Conservation (phyloP, 1,140 invertebrate species). For the Diachasmimorpha longicaudata region DNA sequence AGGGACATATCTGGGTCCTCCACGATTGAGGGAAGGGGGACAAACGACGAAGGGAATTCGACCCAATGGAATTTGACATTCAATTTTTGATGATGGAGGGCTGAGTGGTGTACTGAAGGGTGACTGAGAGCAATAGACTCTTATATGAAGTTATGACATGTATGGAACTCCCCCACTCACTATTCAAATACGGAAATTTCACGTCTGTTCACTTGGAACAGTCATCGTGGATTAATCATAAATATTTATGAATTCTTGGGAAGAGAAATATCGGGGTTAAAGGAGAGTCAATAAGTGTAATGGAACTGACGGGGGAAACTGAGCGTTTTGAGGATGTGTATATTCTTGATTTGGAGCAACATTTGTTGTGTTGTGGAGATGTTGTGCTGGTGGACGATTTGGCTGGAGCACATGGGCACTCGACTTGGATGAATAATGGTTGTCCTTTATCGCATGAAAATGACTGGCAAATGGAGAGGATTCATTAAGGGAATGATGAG, state of each 20-base stretch:
- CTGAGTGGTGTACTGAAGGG: neutral
- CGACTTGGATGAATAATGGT: too few relatives aligned
- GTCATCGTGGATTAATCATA: neutral
- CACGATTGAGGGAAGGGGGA: neutral
- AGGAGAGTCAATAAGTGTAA: neutral
- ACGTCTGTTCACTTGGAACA: constrained; percentile 1
- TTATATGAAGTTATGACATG: neutral
- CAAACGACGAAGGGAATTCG: neutral
- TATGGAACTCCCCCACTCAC: neutral
- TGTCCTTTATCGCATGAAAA: too few relatives aligned
- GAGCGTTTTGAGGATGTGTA: too few relatives aligned
- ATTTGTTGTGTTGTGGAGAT: too few relatives aligned
- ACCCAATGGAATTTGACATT: constrained; percentile 18
- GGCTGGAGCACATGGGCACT: too few relatives aligned
- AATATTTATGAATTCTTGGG: neutral
- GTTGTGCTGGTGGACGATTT: too few relatives aligned
- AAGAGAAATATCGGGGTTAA: neutral
- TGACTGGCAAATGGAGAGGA: too few relatives aligned
- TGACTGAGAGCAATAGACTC: neutral
- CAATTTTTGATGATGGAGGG: constrained; percentile 6
- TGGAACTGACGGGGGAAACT: neutral
- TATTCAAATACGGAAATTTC: constrained; percentile 11
- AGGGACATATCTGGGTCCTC: neutral
- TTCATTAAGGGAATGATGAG: too few relatives aligned
- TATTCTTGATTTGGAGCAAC: too few relatives aligned